Evolutionary conservation across 2,888 invertebrate genomes (phyloP), one percentile per base, ranked within the genome.

Genomic region (Dolichomitus sp.): DNA sequence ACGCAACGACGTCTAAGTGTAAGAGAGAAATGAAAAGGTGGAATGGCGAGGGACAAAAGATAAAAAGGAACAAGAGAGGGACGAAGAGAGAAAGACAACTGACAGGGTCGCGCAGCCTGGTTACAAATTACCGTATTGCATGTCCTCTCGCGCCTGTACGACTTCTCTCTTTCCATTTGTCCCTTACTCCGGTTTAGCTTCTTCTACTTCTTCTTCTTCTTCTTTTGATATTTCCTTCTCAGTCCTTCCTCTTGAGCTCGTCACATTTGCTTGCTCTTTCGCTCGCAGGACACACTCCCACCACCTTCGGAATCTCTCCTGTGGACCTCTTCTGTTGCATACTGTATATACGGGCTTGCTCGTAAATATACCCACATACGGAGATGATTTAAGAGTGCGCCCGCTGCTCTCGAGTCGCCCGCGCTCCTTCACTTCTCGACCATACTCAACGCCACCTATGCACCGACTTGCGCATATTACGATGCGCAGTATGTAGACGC

Each of bases 81-180:
- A 48, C 45, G 59, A 33, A 27, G 19, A 69, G 70, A 73, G 59
- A 65, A 69, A 81, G 45, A 45, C 68, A 81, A 78, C 76, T 80
- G 80, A 65, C 81, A 82, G 79, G 83, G 84, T 80, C 84, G 86
- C 85, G 85, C 85, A 88, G 84, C 83, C 86, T 85, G 85, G 81
- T 88, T 88, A 90, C 88, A 90, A 90, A 90, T 90, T 87, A 87
- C 87, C 81, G 84, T 85, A 87, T 90, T 85, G 89, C 89, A 87
- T 89, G 90, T 86, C 73, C 54, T 77, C 77, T 80, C 83, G 76
- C 80, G 74, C 73, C 81, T 68, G 17, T 40, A 37, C 57, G 7
- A 72, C 61, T 48, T 61, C 59, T 65, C 54, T 45, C 63, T 65
- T 50, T 80, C 14, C 57, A 48, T 42, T 27, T 23, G 14, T 37